Base-by-base conservation (phyloP, 2,113 vertebrate species). In the Neoarius graeffei region DNA sequence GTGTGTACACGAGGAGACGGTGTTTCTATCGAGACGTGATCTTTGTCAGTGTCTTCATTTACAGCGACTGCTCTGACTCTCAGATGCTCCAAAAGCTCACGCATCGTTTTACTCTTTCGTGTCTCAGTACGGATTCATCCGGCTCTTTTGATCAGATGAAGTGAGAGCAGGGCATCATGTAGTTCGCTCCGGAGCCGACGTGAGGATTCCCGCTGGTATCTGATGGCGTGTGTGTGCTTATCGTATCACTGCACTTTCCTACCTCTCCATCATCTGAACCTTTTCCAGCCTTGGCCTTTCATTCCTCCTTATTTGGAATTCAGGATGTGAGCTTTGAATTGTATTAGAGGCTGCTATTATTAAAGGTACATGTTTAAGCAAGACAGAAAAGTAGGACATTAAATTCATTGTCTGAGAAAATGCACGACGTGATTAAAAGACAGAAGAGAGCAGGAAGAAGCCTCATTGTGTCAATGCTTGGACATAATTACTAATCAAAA, bases 401-500 rank as follows among this genome's bases (percentile, higher is more conserved):
- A 87, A 91, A 79, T 91, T 90, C 86, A 87, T 88, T 85, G 85
- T 92, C 86, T 69, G 83, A 91, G 87, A 60, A 67, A 83, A 74
- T 17, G 35, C 19, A 23, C 27, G 59, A 73, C 27, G 81, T 88
- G 87, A 90, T 91, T 91, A 91, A 91, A 92, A 90, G 88, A 89
- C 74, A 88, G 84, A 82, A 52, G 81, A 88, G 66, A 88, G 76
- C 42, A 66, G 66, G 71, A 56, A 83, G 50, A 60, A n/a, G 87
- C 67, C 82, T 86, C 77, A 89, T 88, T 86, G 91, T 89, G 87
- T 91, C 59, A 81, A 30, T 1, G 83, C 85, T 87, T 81, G 62
- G 88, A 88, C 84, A 69, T 90, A 90, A 91, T 91, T 89, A 91
- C 84, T 88, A 88, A 88, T 91, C 86, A 91, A 85, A 91, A 89